Conservation (phyloP, 92 coral and sea anemone genomes). For the Porites divaricata region DNA sequence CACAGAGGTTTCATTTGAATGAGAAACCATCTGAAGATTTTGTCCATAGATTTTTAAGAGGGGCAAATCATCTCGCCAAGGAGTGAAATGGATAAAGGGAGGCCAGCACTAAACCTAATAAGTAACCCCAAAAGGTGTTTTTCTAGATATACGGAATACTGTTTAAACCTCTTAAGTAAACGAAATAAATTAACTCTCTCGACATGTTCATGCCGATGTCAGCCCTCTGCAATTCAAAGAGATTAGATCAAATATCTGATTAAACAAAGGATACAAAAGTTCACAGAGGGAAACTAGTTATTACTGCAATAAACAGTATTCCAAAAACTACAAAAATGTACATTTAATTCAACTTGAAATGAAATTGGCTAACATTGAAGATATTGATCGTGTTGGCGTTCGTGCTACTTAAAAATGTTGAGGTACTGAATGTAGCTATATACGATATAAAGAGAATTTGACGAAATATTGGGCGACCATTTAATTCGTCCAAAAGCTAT, state of each 20-base stretch:
- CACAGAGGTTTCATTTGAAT: too few species aligned
- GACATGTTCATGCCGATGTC: not conserved
- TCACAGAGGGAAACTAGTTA: not conserved
- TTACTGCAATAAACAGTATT: not conserved
- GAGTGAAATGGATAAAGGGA: too few species aligned
- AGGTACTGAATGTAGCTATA: not conserved
- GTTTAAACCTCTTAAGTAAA: not conserved
- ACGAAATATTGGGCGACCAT: not conserved
- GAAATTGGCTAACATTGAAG: not conserved
- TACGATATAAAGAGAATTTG: too few species aligned
- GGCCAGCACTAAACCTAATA: too few species aligned
- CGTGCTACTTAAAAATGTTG: not conserved
- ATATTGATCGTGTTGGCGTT: not conserved
- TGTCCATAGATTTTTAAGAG: too few species aligned
- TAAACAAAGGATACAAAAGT: constrained; percentile 22
- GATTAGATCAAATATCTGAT: not conserved
- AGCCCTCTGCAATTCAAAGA: not conserved
- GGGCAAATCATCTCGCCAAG: too few species aligned
- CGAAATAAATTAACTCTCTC: not conserved
- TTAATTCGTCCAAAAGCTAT: not conserved
- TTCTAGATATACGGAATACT: too few species aligned
- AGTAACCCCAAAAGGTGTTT: too few species aligned
- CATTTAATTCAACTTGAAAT: not conserved
- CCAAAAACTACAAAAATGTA: not conserved
- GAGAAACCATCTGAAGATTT: too few species aligned